Evolutionary conservation across 2,888 invertebrate genomes (phyloP).

Genomic region (Antheraea assamensis): DNA sequence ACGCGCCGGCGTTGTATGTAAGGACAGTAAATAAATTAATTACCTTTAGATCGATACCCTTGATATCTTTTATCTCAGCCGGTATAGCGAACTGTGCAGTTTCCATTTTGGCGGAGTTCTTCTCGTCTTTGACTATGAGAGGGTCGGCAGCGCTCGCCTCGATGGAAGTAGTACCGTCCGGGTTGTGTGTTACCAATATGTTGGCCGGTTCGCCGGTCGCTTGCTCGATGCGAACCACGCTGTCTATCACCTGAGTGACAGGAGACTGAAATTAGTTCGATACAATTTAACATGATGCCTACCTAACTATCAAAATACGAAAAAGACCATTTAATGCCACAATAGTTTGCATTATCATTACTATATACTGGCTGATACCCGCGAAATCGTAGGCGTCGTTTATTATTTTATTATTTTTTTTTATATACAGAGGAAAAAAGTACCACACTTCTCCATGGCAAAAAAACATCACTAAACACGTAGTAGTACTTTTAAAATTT

Average conservation of each 20-base stretch:
- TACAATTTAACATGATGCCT: slow-evolving; percentile 1
- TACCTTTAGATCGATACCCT: slow-evolving; percentile 77
- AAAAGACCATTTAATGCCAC: neutral
- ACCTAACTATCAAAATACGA: neutral
- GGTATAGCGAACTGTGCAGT: slow-evolving; percentile 75
- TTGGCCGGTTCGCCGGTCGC: slow-evolving; percentile 78
- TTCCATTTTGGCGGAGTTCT: slow-evolving; percentile 64
- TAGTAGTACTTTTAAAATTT: no score
- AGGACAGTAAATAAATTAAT: neutral
- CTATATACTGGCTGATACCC: neutral
- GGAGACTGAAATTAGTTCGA: slow-evolving; percentile 5
- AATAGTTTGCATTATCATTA: neutral
- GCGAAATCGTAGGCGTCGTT: no score
- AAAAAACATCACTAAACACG: no score
- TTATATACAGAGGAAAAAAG: no score
- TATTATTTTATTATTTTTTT: no score
- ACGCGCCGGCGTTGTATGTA: no score
- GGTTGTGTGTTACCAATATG: slow-evolving; percentile 77
- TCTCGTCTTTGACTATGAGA: slow-evolving; percentile 83
- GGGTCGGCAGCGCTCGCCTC: slow-evolving; percentile 72
- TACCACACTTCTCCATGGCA: no score
- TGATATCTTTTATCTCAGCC: slow-evolving; percentile 76
- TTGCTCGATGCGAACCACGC: slow-evolving; percentile 78
- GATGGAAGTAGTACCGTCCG: slow-evolving; percentile 78
- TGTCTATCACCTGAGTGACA: slow-evolving; percentile 69